Evolutionary conservation across 2,113 vertebrate species (phyloP), one percentile per base, ranked within the genome.

Genomic region (Gadus chalcogrammus): DNA sequence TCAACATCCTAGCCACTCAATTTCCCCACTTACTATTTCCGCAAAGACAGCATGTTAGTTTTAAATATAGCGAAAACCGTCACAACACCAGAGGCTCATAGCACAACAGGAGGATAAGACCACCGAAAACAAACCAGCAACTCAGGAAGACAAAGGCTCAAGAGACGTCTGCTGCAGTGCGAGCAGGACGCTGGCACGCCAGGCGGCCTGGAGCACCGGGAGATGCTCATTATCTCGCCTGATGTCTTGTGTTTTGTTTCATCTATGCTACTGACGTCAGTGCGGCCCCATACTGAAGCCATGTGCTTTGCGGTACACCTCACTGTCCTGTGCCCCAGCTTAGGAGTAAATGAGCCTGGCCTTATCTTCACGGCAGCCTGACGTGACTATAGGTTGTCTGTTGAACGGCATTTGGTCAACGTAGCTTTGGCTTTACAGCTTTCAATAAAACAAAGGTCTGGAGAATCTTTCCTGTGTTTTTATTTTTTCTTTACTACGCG

Each of bases 131-230:
- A 68, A 20, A 55, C 42, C 31, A 70, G 69, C 27, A 65, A 65
- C 38, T 3, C 64, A 20, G 52, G 20, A 58, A 63, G 67, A 68
- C 55, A 61, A 4, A 56, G 65, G 31, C 9, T 68, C 48, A 52
- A 27, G 12, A 42, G 65, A 70, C n/a, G 31, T 78, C 76, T 75
- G 71, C 64, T 76, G 68, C 72, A 65, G 22, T 24, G 22, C 22
- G 72, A 71, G 52, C 73, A 78, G 70, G 76, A 72, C 53, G 68
- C 13, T 0, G 28, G 65, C 76, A 72, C 72, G 66, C 78, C 68
- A 38, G 76, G 71, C 62, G 58, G 35, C 67, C 52, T 5, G 60
- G 31, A 55, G 18, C 70, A 71, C 70, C 38, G 65, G 60, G 31
- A 70, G 42, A 48, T 48, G 2, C 65, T 68, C 2, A 72, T 79